These are phyloP conservation scores for Pteromalus puparum DNA, from an alignment of 1,140 invertebrate species.

Conservation along the genomic window DNA sequence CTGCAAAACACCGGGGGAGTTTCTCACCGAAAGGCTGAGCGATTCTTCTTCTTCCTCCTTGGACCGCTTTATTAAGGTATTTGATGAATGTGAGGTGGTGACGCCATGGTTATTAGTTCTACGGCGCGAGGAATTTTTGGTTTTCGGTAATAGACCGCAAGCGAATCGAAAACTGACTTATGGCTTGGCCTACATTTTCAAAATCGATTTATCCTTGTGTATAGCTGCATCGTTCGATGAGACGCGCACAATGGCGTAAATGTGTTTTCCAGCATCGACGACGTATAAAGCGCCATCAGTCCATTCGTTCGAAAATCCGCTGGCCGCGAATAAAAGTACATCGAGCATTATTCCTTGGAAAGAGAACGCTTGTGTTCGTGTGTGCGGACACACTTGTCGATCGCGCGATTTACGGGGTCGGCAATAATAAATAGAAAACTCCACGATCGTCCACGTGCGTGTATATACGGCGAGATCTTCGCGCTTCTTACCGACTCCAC, in stretches of 20 bases:
- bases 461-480: not conserved
- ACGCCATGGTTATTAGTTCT: not conserved
- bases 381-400: not conserved
- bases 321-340: not conserved
- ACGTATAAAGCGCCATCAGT: not conserved
- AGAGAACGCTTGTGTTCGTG: too few species aligned
- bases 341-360: not conserved
- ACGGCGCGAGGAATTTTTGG: not conserved
- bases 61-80: not conserved
- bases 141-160: not conserved
- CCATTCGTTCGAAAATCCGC: not conserved
- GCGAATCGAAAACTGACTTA: not conserved
- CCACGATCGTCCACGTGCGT: not conserved
- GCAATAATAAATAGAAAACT: slow-evolving; percentile 35
- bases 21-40: not conserved
- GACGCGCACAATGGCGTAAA: not conserved
- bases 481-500: not conserved
- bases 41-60: not conserved
- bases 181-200: not conserved
- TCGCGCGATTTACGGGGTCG: slow-evolving; percentile 1
- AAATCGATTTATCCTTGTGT: not conserved
- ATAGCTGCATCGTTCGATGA: too few species aligned
- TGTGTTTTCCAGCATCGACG: not conserved
- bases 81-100: not conserved
- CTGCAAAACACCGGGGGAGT: not conserved